Conservation (phyloP, 2,888 invertebrate species). For the Campoplex capitator region DNA sequence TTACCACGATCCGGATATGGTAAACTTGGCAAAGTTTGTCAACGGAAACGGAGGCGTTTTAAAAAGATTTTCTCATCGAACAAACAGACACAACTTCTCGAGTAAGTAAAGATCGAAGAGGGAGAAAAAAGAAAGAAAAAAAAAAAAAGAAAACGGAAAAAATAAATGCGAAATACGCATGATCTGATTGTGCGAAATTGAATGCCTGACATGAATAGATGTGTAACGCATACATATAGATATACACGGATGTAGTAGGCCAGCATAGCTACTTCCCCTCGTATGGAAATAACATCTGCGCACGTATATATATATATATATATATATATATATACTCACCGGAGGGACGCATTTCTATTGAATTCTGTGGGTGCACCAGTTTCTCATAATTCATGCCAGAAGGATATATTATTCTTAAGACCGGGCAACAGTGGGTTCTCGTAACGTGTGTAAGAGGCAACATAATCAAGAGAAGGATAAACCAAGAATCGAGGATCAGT, state of each 20-base stretch:
- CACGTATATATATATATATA: neutral
- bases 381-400: slow-evolving; percentile 65
- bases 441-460: slow-evolving; percentile 47
- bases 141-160: neutral
- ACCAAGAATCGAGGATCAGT: slow-evolving; percentile 59
- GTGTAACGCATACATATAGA: slow-evolving; percentile 5
- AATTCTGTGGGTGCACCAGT: slow-evolving; percentile 66
- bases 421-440: slow-evolving; percentile 39
- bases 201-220: slow-evolving; percentile 61
- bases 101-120: slow-evolving; percentile 37
- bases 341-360: slow-evolving; percentile 55
- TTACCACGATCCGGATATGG: neutral
- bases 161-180: slow-evolving; percentile 49
- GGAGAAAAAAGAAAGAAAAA: neutral
- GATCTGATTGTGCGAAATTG: slow-evolving; percentile 62
- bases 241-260: neutral
- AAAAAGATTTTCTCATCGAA: slow-evolving; percentile 6
- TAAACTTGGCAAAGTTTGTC: neutral
- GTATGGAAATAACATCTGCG: slow-evolving; percentile 68
- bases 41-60: neutral
- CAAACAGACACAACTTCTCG: slow-evolving; percentile 40
- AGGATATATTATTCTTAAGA: slow-evolving; percentile 64
- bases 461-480: slow-evolving; percentile 62
- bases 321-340: slow-evolving; percentile 43
- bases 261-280: slow-evolving; percentile 50